Percentiles rank a stretch among this genome's conserved stretches.
These are phyloP conservation scores for Tiphia femorata DNA, from an alignment of 2,888 invertebrate genomes.

Conservation along the genomic window DNA sequence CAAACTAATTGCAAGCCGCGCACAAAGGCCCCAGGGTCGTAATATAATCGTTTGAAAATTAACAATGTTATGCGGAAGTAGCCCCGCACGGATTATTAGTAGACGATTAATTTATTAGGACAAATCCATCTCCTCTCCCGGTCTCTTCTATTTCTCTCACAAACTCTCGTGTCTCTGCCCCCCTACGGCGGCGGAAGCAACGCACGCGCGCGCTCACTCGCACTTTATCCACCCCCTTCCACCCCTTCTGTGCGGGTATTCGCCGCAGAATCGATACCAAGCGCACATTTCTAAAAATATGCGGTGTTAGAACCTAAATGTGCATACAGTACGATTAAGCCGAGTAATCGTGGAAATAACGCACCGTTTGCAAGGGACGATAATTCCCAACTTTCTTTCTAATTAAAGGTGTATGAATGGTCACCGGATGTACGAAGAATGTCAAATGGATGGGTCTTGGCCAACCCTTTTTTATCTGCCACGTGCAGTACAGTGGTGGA, in stretches of 20 bases:
- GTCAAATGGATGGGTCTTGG: too few species aligned
- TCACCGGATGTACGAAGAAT: too few species aligned
- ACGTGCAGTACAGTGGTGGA: too few species aligned
- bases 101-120: conserved; percentile 38
- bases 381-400: too few species aligned
- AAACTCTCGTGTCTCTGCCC: neutral
- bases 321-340: neutral
- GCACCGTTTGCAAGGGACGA: too few species aligned
- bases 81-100: conserved; percentile 29
- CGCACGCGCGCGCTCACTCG: neutral
- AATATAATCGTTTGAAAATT: conserved; percentile 33
- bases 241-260: neutral
- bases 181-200: neutral
- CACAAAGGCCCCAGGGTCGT: conserved; percentile 29
- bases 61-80: conserved; percentile 26
- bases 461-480: too few species aligned
- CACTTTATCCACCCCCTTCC: neutral
- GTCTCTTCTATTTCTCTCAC: too few species aligned
- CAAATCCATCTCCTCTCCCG: conserved; percentile 13
- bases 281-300: conserved; percentile 5
- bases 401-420: too few species aligned
- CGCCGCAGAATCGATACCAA: conserved; percentile 3
- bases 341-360: too few species aligned
- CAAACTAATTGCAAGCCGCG: conserved; percentile 30
- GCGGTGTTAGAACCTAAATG: conserved; percentile 15